A percentile compares a stretch with the other conserved stretches of the same genome.
Evolutionary conservation across 2,113 vertebrate species (phyloP).

Genomic region (Macheiramphus alcinus): DNA sequence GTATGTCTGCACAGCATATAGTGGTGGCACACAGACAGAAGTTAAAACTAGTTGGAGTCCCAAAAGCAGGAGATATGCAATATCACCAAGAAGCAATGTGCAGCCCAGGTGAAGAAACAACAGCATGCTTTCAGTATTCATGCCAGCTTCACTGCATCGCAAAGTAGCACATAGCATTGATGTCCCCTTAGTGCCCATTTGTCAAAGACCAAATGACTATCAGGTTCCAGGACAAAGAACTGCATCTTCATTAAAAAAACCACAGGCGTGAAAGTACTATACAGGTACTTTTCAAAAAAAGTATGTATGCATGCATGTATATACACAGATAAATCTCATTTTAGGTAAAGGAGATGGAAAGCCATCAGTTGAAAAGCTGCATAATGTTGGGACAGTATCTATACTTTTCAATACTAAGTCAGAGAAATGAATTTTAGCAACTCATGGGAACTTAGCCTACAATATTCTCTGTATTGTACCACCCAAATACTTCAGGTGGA

Average conservation of each 20-base stretch:
- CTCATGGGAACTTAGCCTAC: neutral
- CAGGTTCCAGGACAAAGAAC: neutral
- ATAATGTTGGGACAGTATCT: neutral
- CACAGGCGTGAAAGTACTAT: neutral
- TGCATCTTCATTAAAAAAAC: neutral
- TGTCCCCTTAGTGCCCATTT: too few relatives aligned
- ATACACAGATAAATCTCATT: neutral
- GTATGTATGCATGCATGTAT: neutral
- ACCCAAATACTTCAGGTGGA: neutral
- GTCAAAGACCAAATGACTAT: neutral
- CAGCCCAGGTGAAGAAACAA: neutral
- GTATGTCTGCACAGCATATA: neutral
- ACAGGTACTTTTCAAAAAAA: neutral
- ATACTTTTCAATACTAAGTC: neutral
- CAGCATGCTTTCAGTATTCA: neutral
- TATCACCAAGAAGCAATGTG: neutral
- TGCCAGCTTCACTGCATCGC: neutral
- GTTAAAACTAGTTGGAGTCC: neutral
- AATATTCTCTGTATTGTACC: neutral
- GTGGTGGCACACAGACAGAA: neutral
- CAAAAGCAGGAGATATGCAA: neutral
- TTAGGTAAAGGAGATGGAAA: neutral
- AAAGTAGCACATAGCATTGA: neutral
- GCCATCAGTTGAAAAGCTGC: neutral
- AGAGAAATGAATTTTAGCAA: neutral